Percentiles rank a stretch among this genome's conserved stretches.
Conservation (phyloP, 2,797 vertebrate genomes). For the Brachyalestes nurse region DNA sequence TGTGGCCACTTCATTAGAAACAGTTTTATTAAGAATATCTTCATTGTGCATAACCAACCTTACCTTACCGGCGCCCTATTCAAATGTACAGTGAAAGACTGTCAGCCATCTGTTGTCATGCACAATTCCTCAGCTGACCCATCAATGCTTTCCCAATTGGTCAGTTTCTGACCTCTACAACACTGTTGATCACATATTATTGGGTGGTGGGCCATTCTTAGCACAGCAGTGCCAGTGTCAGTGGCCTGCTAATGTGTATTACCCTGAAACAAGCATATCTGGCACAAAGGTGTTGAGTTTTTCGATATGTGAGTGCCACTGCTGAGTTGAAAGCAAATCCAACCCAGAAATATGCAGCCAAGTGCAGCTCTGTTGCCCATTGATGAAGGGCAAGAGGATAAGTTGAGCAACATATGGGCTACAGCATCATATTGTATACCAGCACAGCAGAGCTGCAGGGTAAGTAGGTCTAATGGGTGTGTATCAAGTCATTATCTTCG, state of each 20-base stretch:
- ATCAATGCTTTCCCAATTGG: neutral
- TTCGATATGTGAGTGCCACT: no score
- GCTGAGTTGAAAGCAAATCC: no score
- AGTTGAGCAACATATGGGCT: neutral
- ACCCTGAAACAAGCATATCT: no score
- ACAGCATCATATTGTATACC: neutral
- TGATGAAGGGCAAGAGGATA: neutral
- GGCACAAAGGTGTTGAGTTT: no score
- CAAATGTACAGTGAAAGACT: neutral
- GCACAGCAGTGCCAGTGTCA: neutral
- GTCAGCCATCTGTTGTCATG: no score
- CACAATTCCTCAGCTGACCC: no score
- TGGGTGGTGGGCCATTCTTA: neutral
- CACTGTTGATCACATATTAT: neutral
- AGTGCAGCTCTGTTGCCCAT: neutral
- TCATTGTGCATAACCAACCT: neutral
- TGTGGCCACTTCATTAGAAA: no score
- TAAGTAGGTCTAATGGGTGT: neutral
- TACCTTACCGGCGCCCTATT: neutral
- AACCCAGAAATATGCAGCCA: neutral
- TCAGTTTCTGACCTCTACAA: neutral
- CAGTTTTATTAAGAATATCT: neutral
- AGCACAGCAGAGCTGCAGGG: neutral
- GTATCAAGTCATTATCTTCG: neutral
- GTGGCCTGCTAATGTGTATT: no score